phyloP scores from a whole-genome alignment of 2,888 invertebrate genomes.

The Tortricodes alternella region DNA sequence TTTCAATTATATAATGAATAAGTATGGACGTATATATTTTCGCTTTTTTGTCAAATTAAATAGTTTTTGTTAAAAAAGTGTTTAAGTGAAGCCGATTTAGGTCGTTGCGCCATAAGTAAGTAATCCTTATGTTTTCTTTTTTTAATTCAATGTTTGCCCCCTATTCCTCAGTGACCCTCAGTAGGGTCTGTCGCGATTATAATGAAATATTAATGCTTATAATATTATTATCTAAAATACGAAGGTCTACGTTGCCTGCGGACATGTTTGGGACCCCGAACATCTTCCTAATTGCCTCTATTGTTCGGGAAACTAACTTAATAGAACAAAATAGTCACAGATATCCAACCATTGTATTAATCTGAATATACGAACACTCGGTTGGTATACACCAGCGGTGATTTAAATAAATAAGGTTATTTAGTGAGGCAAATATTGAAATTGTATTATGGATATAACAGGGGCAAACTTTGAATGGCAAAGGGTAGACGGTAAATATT shows the following conservation, averaged over 20 bases:
- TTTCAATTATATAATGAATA: too few relatives aligned
- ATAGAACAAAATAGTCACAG: conserved; percentile 34
- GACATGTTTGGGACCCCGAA: conserved; percentile 18
- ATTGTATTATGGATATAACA: conserved; percentile 1
- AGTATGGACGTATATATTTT: too few relatives aligned
- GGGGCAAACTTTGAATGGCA: not conserved
- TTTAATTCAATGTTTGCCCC: too few relatives aligned
- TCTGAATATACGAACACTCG: conserved; percentile 11
- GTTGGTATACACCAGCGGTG: conserved; percentile 5
- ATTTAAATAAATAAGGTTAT: conserved; percentile 26
- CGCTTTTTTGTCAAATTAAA: too few relatives aligned
- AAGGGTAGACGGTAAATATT: not conserved
- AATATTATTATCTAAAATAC: conserved; percentile 26
- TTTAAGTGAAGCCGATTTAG: too few relatives aligned
- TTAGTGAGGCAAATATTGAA: conserved; percentile 10
- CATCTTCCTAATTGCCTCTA: conserved; percentile 32
- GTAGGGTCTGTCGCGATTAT: not conserved
- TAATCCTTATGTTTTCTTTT: too few relatives aligned
- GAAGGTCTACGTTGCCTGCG: conserved; percentile 2
- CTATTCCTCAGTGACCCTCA: too few relatives aligned
- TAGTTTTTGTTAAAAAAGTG: too few relatives aligned
- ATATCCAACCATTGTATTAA: conserved; percentile 27
- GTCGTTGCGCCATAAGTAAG: too few relatives aligned
- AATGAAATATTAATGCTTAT: not conserved
- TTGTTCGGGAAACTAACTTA: conserved; percentile 29